Conservation (phyloP, 2,888 invertebrate species). For the Amphipyra berbera region DNA sequence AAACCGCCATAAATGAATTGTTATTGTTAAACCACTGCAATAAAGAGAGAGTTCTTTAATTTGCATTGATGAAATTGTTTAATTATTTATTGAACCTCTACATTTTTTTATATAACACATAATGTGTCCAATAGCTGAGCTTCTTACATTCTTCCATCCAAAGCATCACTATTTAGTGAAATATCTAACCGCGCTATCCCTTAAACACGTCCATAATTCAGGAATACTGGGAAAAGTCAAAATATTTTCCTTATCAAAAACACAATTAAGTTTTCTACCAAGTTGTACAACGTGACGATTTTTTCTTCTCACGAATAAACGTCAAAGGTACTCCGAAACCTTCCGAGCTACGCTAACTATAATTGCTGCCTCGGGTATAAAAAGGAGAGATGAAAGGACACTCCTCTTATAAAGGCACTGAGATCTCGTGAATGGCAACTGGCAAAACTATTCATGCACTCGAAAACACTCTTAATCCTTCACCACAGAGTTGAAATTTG, state of each 20-base stretch:
- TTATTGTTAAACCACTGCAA: too few relatives aligned
- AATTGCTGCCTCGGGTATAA: slow-evolving; percentile 86
- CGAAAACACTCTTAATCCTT: slow-evolving; percentile 50
- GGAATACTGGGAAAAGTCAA: background rate
- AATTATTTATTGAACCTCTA: too few relatives aligned
- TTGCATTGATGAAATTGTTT: too few relatives aligned
- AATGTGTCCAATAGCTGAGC: too few relatives aligned
- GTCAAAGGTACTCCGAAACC: slow-evolving; percentile 71
- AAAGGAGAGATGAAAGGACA: slow-evolving; percentile 85
- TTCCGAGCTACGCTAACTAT: slow-evolving; percentile 82
- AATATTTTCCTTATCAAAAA: slow-evolving; percentile 21
- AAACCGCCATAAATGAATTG: too few relatives aligned
- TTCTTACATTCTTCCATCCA: too few relatives aligned
- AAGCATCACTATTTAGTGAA: too few relatives aligned
- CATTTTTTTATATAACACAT: too few relatives aligned
- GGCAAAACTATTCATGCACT: slow-evolving; percentile 53
- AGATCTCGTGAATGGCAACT: slow-evolving; percentile 71
- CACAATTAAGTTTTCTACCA: slow-evolving; percentile 12
- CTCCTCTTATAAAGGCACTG: slow-evolving; percentile 76
- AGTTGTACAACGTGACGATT: slow-evolving; percentile 44
- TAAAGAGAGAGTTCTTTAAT: too few relatives aligned
- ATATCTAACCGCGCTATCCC: too few relatives aligned
- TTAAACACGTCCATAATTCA: background rate
- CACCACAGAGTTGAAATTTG: slow-evolving; percentile 16
- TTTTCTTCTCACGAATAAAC: slow-evolving; percentile 45